Conservation (phyloP, 2,797 vertebrate genomes). For the Syndactyla subalaris region DNA sequence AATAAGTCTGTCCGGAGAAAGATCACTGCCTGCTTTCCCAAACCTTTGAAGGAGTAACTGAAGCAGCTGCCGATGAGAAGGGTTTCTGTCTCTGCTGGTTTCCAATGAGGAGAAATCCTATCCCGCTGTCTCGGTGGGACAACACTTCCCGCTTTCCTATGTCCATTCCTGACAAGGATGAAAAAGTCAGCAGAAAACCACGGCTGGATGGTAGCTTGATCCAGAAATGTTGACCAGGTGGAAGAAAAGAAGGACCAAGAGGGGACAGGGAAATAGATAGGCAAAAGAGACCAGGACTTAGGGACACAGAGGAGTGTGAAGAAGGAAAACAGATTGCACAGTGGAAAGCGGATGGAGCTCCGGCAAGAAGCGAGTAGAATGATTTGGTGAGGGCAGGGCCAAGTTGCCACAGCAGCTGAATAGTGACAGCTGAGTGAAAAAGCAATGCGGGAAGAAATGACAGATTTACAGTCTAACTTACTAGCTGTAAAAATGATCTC, state of each 20-base stretch:
- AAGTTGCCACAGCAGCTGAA: neutral
- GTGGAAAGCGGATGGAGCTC: neutral
- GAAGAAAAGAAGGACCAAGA: neutral
- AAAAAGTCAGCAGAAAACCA: slow-evolving; percentile 6
- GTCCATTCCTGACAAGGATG: neutral
- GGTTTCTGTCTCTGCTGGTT: neutral
- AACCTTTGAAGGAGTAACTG: slow-evolving; percentile 1
- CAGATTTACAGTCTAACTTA: slow-evolving; percentile 44
- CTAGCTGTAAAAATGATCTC: neutral
- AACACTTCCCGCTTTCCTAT: neutral
- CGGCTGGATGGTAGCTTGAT: neutral
- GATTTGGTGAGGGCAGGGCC: neutral
- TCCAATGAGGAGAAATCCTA: slow-evolving; percentile 12
- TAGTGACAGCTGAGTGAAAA: neutral
- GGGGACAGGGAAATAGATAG: neutral
- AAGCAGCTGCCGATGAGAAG: neutral
- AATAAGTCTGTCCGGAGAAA: neutral
- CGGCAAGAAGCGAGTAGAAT: neutral
- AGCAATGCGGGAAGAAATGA: slow-evolving; percentile 12
- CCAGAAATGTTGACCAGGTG: neutral
- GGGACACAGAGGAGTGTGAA: neutral
- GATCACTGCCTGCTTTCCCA: neutral
- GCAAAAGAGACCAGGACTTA: neutral
- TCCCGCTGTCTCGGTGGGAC: neutral
- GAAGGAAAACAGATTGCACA: neutral